These are phyloP conservation scores for Trachops cirrhosus DNA, from an alignment of 2,797 vertebrate genomes.

Conservation along the genomic window DNA sequence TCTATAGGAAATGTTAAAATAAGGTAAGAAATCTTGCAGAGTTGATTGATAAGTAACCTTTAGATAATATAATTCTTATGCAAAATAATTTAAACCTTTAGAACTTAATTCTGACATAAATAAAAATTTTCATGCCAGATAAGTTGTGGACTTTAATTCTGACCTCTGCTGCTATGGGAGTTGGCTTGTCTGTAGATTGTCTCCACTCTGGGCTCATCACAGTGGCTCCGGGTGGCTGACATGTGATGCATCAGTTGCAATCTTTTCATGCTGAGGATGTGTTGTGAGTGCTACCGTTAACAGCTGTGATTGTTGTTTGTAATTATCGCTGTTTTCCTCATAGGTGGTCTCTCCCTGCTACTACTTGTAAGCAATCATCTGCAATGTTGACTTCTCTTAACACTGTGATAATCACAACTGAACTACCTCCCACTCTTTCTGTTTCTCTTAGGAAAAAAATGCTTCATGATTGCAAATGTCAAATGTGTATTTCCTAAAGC, in stretches of 20 bases:
- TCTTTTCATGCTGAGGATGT: constrained; percentile 15
- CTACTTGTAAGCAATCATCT: constrained; percentile 35
- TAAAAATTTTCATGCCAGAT: constrained; percentile 36
- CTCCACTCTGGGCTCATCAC: not conserved
- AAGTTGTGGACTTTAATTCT: not conserved
- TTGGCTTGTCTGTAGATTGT: not conserved
- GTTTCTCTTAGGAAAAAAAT: not conserved
- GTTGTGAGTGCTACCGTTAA: not conserved
- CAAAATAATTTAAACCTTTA: constrained; percentile 7
- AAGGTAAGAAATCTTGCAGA: constrained; percentile 20
- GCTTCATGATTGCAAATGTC: constrained; percentile 42
- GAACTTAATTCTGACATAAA: constrained; percentile 34
- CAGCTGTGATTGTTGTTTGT: constrained; percentile 55
- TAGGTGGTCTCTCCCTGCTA: constrained; percentile 52
- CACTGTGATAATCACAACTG: not conserved
- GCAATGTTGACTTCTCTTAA: constrained; percentile 19
- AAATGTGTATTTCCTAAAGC: not conserved
- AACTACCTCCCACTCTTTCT: not conserved
- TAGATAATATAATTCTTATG: not conserved
- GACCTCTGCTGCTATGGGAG: not conserved
- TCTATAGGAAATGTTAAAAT: constrained; percentile 49
- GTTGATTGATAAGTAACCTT: constrained; percentile 15
- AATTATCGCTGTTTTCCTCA: constrained; percentile 62
- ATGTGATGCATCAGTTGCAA: not conserved
- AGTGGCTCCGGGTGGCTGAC: not conserved